Base-by-base conservation (phyloP, 2,113 vertebrate genomes). In the Ramphastos sulfuratus region DNA sequence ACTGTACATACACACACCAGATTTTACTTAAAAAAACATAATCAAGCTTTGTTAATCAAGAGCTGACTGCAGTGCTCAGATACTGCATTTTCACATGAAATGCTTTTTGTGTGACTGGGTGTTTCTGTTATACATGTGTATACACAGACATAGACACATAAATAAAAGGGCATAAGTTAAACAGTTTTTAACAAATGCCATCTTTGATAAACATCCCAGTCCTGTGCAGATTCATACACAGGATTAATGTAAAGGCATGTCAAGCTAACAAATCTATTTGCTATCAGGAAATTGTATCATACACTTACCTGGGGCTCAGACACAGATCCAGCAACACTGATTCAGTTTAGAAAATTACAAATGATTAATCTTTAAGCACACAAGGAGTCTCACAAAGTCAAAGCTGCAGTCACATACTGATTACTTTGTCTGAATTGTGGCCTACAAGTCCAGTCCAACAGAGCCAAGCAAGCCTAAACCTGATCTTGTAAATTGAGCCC, bases 401-500 rank as follows among this genome's bases (percentile, higher is more conserved):
- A 61, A 48, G 74, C 12, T 59, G 71, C 87, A 90, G 78, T 23
- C 14, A 0, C 61, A 61, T 35, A 71, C 52, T 1, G 0, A 85
- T 82, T 15, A 8, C 59, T 64, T 70, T 3, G 27, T 64, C 94
- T 93, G 87, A 82, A 91, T 63, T 7, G 2, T 14, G 59, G 81
- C 78, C 84, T 69, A 20, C 56, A 12, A 85, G 93, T 85, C 96
- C 92, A 60, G 82, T 10, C 75, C 88, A 70, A 87, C 72, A 82
- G 79, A 89, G 74, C 84, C 95, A 72, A 93, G 75, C 82, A 93
- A 94, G 95, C 84, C 92, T 85, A 60, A 94, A 91, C 94, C 82
- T 93, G 91, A 94, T 2, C 7, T 84, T 2, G 21, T 56, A 70
- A 95, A 28, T 82, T 3, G 78, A 96, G 89, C 91, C 95, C 89